Conservation (phyloP, 1,140 invertebrate species). For the Bombus balteatus region DNA sequence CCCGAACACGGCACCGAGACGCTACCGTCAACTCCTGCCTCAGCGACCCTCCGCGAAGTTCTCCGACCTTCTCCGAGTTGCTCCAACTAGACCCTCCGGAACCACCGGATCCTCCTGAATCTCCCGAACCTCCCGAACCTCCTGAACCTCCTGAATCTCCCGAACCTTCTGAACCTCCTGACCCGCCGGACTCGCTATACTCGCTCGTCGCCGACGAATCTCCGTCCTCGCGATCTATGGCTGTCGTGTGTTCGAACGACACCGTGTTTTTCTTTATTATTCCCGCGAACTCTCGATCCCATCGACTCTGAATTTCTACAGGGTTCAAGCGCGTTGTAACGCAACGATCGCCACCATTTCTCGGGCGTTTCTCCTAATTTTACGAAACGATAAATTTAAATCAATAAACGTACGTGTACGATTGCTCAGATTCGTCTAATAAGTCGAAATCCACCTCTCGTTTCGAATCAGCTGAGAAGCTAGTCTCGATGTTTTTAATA, state of each 20-base stretch:
- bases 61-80: constrained; percentile 51
- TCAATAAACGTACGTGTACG: too few relatives aligned
- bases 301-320: background rate
- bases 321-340: too few relatives aligned
- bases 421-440: too few relatives aligned
- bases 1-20: constrained; percentile 31
- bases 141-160: background rate
- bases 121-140: background rate
- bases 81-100: constrained; percentile 64
- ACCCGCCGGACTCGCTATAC: constrained; percentile 65
- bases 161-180: background rate
- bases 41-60: constrained; percentile 24
- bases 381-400: too few relatives aligned
- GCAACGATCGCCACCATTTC: too few relatives aligned
- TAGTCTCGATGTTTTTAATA: too few relatives aligned
- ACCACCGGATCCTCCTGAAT: background rate
- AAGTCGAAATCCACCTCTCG: too few relatives aligned
- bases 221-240: constrained; percentile 68
- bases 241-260: constrained; percentile 28
- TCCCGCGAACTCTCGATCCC: background rate
- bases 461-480: too few relatives aligned
- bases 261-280: background rate
- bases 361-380: too few relatives aligned
- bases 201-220: constrained; percentile 72
- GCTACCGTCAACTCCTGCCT: constrained; percentile 30